A percentile compares a stretch with the other conserved stretches of the same genome.
Evolutionary conservation across 2,113 vertebrate species (phyloP).

Genomic region (Perognathus longimembris): DNA sequence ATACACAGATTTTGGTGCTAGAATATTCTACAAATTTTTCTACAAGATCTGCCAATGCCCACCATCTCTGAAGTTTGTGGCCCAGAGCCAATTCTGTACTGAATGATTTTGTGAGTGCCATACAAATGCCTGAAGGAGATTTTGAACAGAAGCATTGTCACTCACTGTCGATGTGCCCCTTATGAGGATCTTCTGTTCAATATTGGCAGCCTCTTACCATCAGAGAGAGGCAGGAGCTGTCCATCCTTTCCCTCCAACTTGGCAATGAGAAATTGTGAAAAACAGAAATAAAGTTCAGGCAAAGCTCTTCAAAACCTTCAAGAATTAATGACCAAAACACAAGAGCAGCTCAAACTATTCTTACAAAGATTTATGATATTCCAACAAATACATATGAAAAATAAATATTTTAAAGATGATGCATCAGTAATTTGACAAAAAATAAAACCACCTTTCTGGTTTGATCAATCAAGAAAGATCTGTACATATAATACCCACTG

Average conservation of each 20-base stretch:
- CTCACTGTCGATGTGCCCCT: not conserved
- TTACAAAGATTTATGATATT: not conserved
- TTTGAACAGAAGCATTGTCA: not conserved
- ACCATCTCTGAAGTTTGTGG: not conserved
- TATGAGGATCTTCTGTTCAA: not conserved
- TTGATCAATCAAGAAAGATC: not conserved
- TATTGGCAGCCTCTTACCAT: not conserved
- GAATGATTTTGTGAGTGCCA: not conserved
- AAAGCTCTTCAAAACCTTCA: not conserved
- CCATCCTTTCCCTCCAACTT: not conserved
- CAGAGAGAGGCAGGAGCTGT: not conserved
- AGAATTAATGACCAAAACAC: not conserved
- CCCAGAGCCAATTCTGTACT: fast-evolving
- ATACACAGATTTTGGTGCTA: not conserved
- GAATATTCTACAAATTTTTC: not conserved
- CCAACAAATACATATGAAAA: not conserved
- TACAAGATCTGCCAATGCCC: no score
- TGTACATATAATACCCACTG: no score
- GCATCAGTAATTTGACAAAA: not conserved
- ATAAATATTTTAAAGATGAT: not conserved
- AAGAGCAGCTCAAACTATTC: not conserved
- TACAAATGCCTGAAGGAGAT: not conserved
- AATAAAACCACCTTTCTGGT: not conserved
- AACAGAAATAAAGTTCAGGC: not conserved
- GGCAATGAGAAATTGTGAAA: not conserved